Conservation (phyloP, 2,797 vertebrate species). For the Danio choprae region DNA sequence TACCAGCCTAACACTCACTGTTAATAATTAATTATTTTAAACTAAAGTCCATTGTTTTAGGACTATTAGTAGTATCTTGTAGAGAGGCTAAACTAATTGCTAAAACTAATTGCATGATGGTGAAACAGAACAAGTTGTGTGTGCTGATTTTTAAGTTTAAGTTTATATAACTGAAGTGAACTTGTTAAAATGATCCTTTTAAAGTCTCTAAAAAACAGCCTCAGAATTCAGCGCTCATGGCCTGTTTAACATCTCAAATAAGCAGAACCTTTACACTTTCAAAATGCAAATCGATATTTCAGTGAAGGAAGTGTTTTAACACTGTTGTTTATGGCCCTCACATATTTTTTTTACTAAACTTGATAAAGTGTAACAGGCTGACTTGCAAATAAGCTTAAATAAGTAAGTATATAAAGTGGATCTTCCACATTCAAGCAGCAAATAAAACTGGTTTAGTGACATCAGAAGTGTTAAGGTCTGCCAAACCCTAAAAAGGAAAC, state of each 20-base stretch:
- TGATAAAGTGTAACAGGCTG: neutral
- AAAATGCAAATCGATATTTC: neutral
- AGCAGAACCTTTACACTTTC: neutral
- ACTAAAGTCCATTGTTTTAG: neutral
- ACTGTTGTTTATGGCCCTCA: neutral
- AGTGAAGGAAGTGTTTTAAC: neutral
- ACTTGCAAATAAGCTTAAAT: too few relatives aligned
- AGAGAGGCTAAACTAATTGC: neutral
- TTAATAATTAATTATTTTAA: neutral
- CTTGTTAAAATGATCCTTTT: too few relatives aligned
- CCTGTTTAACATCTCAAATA: neutral
- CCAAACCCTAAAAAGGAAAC: neutral
- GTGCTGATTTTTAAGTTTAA: slow-evolving; percentile 1
- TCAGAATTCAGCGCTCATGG: neutral
- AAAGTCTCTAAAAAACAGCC: neutral
- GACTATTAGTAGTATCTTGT: neutral
- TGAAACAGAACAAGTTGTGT: neutral
- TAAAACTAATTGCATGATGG: neutral
- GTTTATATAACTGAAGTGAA: slow-evolving; percentile 13
- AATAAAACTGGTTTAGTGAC: slow-evolving; percentile 5
- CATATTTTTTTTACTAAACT: neutral
- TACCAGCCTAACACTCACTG: neutral
- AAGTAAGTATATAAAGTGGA: neutral
- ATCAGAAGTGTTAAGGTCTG: neutral
- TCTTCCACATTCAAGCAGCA: neutral